These are phyloP conservation scores for Gallinago media DNA, from an alignment of 2,113 vertebrate species.

Conservation along the genomic window DNA sequence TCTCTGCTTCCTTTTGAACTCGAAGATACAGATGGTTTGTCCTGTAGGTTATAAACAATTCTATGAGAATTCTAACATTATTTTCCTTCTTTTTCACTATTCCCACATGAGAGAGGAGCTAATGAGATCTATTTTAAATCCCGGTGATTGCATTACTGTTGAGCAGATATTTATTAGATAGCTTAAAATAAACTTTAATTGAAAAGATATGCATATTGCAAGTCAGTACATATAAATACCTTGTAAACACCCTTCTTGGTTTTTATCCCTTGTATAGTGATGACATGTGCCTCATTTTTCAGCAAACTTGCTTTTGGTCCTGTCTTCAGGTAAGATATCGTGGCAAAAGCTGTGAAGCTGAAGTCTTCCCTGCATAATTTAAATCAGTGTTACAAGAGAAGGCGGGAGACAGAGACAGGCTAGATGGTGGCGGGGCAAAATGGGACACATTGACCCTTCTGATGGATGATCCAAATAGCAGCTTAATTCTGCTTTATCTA, in stretches of 20 bases:
- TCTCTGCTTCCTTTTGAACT: neutral
- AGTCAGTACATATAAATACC: conserved; percentile 52
- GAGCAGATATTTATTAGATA: neutral
- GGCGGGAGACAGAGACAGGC: neutral
- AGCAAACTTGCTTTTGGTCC: conserved; percentile 89
- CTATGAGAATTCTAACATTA: neutral
- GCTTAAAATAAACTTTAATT: neutral
- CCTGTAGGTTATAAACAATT: conserved; percentile 44
- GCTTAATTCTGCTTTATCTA: neutral
- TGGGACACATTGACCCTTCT: neutral
- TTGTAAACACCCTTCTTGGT: neutral
- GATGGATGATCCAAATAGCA: neutral
- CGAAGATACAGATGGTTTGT: conserved; percentile 10
- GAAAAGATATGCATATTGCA: neutral
- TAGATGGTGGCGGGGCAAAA: neutral
- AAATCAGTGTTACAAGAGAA: neutral
- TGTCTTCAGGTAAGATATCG: conserved; percentile 91
- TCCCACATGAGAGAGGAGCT: neutral
- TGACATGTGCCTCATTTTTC: conserved; percentile 76
- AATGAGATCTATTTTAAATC: neutral
- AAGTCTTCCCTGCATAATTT: conserved; percentile 88
- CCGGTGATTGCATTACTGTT: neutral
- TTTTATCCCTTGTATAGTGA: conserved; percentile 80
- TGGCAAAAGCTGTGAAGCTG: conserved; percentile 96
- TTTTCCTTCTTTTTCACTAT: neutral